phyloP scores from a whole-genome alignment of 1,140 invertebrate species.

The Brachionus calyciflorus region DNA sequence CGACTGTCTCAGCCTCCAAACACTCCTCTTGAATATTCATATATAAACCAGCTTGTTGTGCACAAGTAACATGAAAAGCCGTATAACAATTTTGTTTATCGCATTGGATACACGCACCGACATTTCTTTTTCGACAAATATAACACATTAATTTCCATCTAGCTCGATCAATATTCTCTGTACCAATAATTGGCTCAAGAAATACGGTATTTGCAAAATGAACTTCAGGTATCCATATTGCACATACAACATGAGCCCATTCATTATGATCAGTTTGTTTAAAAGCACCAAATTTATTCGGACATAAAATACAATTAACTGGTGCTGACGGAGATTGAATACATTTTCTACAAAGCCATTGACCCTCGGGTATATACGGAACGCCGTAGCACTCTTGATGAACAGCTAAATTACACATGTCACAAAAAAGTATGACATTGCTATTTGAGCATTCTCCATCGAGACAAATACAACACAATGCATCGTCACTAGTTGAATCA shows the following conservation, averaged over 20 bases:
- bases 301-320: slow-evolving; percentile 93
- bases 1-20: slow-evolving; percentile 61
- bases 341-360: slow-evolving; percentile 92
- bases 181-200: slow-evolving; percentile 91
- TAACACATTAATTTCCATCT: slow-evolving; percentile 92
- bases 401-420: slow-evolving; percentile 98
- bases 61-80: slow-evolving; percentile 97
- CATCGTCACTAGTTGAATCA: slow-evolving; percentile 32
- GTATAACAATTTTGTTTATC: slow-evolving; percentile 92
- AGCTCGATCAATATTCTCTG: slow-evolving; percentile 88
- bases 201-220: slow-evolving; percentile 85
- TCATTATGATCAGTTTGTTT: slow-evolving; percentile 93
- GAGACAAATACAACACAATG: slow-evolving; percentile 81
- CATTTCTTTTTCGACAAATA: slow-evolving; percentile 87
- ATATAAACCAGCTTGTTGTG: slow-evolving; percentile 85
- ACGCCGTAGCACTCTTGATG: slow-evolving; percentile 99
- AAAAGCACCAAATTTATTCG: slow-evolving; percentile 94
- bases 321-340: slow-evolving; percentile 89
- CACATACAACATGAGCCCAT: slow-evolving; percentile 98
- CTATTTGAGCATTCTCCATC: slow-evolving; percentile 93
- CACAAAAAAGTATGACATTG: slow-evolving; percentile 93
- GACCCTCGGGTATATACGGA: slow-evolving; percentile 96
- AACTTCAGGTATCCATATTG: slow-evolving; percentile 97
- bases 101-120: slow-evolving; percentile 96
- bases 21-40: slow-evolving; percentile 81